A percentile compares a stretch with the other conserved stretches of the same genome.
phyloP scores from a whole-genome alignment of 2,113 vertebrate species.

The Pristiophorus japonicus region DNA sequence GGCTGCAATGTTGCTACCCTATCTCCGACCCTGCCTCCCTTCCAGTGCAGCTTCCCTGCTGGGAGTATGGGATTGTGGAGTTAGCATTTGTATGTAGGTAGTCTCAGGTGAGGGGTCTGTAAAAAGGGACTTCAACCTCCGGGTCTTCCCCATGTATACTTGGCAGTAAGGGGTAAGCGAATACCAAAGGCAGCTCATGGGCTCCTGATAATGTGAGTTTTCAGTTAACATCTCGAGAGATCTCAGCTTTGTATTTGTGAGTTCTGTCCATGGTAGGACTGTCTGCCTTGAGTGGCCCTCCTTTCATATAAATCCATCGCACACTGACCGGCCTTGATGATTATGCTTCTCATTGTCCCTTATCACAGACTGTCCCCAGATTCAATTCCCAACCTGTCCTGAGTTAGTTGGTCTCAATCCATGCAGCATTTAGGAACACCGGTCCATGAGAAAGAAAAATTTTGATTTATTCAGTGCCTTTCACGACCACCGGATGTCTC shows the following conservation, averaged over 20 bases:
- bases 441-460: no score
- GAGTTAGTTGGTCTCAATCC: background rate
- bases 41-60: background rate
- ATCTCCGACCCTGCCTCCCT: background rate
- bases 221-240: background rate
- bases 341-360: background rate
- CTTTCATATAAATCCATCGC: background rate
- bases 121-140: background rate
- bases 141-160: background rate
- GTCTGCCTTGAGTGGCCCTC: background rate
- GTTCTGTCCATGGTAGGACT: background rate
- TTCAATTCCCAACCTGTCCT: background rate
- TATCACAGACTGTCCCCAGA: background rate
- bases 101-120: background rate
- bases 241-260: background rate
- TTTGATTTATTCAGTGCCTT: no score
- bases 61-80: background rate
- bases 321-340: background rate
- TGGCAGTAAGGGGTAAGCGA: background rate
- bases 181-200: no score
- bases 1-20: background rate
- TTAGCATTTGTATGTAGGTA: background rate
- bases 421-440: background rate
- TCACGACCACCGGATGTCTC: no score
- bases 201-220: background rate